Evolutionary conservation across 2,888 invertebrate genomes (phyloP), one percentile per base, ranked within the genome.

Genomic region (Apantesis nais): DNA sequence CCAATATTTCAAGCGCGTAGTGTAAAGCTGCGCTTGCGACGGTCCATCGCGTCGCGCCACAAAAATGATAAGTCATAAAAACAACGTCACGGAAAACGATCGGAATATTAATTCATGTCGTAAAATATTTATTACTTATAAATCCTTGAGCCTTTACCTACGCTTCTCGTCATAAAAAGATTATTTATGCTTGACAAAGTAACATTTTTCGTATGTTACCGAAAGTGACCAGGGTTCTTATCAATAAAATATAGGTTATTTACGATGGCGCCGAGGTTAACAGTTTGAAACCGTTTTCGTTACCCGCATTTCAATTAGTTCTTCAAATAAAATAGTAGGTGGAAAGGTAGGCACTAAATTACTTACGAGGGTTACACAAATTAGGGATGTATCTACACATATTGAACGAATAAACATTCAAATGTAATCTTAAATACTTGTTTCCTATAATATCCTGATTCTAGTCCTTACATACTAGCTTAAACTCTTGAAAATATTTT

Each of bases 71-170:
- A 94, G 86, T 95, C 94, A 94, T 95, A 95, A 95, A 95, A 94
- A 93, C 89, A 90, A 93, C 94, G 94, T 95, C 94, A 95, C 93
- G 87, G 91, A 93, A 92, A 94, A 94, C 94, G 95, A 93, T 93
- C 93, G 89, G 95, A 94, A 95, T 95, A 95, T 95, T 94, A 95
- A 95, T 95, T 94, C 92, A 89, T 91, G 93, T 94, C 95, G 95
- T 95, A 93, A 95, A 95, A 95, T 92, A 95, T 95, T 95, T 94
- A 95, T 94, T 92, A 80, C 94, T 91, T 95, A 94, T 94, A 95
- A 95, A 95, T 95, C 95, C 95, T 95, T 95, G 94, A 93, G 93
- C 92, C 93, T 93, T 93, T 95, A 93, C 94, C 93, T 94, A 94
- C 94, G 94, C 92, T 92, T 92, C 92, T 91, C 93, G 92, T 94